Evolutionary conservation across 1,140 invertebrate species (phyloP).

Genomic region (Eriocheir sinensis): DNA sequence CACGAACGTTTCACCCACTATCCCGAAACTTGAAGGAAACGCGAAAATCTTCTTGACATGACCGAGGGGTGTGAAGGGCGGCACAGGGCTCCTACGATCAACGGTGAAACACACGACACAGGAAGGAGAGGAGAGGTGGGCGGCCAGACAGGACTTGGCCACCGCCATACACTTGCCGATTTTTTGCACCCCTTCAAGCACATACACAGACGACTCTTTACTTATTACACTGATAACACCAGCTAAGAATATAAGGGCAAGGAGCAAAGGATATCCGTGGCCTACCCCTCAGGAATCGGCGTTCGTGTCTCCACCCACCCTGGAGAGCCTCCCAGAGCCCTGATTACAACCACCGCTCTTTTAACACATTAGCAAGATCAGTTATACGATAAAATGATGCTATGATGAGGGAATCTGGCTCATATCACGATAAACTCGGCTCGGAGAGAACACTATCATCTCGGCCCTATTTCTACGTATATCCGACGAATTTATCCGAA

Average conservation of each 20-base stretch:
- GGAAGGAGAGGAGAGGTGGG: not conserved
- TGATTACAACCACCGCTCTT: not conserved
- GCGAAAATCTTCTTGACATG: not conserved
- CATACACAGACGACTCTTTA: not conserved
- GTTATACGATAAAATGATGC: not conserved
- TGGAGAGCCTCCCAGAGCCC: not conserved
- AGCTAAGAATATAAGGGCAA: not conserved
- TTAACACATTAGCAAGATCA: not conserved
- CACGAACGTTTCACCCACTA: conserved; percentile 44
- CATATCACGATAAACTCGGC: not conserved
- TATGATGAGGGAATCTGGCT: not conserved
- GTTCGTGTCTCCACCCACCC: not conserved
- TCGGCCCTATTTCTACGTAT: not conserved
- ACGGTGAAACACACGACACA: not conserved
- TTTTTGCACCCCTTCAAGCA: not conserved
- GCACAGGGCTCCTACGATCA: not conserved
- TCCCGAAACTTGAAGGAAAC: not conserved
- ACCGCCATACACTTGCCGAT: conserved; percentile 48
- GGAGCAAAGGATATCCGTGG: not conserved
- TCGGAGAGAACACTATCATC: not conserved
- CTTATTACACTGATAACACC: not conserved
- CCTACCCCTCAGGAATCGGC: not conserved
- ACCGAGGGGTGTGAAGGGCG: not conserved
- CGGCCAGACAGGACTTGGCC: not conserved
- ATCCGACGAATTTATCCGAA: not conserved